Conservation (phyloP, 2,113 vertebrate species). For the Phaethornis superciliosus region DNA sequence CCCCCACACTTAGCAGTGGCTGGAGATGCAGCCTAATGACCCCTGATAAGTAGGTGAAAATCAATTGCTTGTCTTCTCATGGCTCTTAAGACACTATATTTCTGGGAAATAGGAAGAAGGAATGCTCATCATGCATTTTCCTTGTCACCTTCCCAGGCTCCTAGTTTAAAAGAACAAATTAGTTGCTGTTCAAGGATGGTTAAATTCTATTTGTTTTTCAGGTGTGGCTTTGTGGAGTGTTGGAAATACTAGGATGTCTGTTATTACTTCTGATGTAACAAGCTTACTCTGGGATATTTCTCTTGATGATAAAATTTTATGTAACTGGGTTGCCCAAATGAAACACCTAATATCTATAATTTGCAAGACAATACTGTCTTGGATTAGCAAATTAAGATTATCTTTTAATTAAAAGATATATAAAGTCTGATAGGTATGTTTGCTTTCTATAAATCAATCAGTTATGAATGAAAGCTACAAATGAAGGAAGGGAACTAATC, state of each 20-base stretch:
- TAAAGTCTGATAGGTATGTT: background rate
- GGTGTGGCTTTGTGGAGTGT: background rate
- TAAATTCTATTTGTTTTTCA: background rate
- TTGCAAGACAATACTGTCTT: background rate
- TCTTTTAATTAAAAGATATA: background rate
- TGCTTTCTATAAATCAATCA: background rate
- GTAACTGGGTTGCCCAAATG: background rate
- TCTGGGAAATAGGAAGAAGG: background rate
- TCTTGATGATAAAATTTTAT: background rate
- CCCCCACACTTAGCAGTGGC: background rate
- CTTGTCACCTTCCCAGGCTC: background rate
- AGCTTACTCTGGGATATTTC: background rate
- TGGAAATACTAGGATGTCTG: background rate
- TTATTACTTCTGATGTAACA: background rate
- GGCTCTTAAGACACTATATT: background rate
- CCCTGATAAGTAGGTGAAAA: background rate
- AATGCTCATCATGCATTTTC: background rate
- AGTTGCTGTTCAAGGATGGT: background rate
- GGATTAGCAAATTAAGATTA: background rate
- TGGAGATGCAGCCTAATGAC: background rate
- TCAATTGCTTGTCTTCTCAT: fast-evolving
- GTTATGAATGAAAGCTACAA: constrained; percentile 44
- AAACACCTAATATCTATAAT: background rate
- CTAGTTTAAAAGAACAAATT: background rate
- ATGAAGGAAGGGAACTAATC: constrained; percentile 16